Conservation (phyloP, 30 jellyfish, hydroid and myxozoan species). For the Catostylus mosaicus region DNA sequence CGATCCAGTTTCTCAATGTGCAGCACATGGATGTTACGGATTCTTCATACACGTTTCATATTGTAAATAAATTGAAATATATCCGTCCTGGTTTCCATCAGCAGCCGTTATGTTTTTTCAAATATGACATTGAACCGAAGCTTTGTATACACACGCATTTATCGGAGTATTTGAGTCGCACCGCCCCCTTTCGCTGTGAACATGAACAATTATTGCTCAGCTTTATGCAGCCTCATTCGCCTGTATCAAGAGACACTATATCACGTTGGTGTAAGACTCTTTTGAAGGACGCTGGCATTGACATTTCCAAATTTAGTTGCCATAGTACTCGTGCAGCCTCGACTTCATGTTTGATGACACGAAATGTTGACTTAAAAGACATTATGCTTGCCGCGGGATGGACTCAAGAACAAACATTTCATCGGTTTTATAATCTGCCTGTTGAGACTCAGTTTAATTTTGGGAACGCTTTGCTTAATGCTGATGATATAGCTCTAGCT, state of each 20-base stretch:
- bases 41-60: constrained; percentile 14
- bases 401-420: neutral
- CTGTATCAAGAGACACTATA: constrained; percentile 10
- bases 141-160: neutral
- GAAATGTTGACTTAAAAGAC: neutral
- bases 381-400: constrained; percentile 11
- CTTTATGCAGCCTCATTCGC: neutral
- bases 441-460: neutral
- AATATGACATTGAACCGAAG: neutral
- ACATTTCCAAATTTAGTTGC: neutral
- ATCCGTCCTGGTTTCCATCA: constrained; percentile 17
- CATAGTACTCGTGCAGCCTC: constrained; percentile 41
- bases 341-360: neutral
- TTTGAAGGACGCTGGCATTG: neutral
- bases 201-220: neutral
- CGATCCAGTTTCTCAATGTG: constrained; percentile 1
- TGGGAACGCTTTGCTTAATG: neutral
- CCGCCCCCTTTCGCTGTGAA: neutral
- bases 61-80: neutral
- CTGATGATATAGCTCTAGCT: neutral
- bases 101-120: neutral
- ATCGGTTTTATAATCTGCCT: constrained; percentile 5
- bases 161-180: constrained; percentile 8
- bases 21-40: constrained; percentile 25
- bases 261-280: constrained; percentile 8